phyloP scores from a whole-genome alignment of 2,113 vertebrate species.

The Hyperopisus bebe region DNA sequence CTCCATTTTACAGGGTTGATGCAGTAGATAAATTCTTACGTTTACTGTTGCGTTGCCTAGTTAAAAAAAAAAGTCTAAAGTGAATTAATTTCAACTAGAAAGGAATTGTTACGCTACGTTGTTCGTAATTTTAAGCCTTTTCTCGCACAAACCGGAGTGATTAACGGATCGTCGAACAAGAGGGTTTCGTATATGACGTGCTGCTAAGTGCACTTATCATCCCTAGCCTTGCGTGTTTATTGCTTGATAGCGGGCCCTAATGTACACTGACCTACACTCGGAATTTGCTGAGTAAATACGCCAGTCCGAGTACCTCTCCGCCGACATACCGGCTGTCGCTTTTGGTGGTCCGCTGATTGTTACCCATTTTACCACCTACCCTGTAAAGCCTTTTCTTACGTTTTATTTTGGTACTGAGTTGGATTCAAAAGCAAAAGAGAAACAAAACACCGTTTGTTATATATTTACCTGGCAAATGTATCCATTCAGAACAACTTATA shows the following conservation, averaged over 20 bases:
- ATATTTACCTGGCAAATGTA: not conserved
- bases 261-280: not conserved
- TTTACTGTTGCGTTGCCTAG: not conserved
- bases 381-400: not conserved
- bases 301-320: not conserved
- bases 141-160: not conserved
- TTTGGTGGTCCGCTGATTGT: not conserved
- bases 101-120: not conserved
- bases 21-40: not conserved
- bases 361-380: not conserved
- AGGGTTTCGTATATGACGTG: not conserved
- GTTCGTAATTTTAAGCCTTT: not conserved
- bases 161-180: not conserved
- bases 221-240: not conserved
- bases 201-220: not conserved
- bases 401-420: not conserved
- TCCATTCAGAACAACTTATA: not conserved
- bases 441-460: not conserved
- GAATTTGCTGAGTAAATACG: not conserved
- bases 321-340: not conserved
- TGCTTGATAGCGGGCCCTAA: not conserved
- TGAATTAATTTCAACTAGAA: not conserved
- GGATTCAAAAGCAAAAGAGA: not conserved
- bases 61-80: not conserved
- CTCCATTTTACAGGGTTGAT: not conserved